A percentile compares a stretch with the other conserved stretches of the same genome.
phyloP scores from a whole-genome alignment of 2,797 vertebrate species.

The Lateolabrax maculatus region DNA sequence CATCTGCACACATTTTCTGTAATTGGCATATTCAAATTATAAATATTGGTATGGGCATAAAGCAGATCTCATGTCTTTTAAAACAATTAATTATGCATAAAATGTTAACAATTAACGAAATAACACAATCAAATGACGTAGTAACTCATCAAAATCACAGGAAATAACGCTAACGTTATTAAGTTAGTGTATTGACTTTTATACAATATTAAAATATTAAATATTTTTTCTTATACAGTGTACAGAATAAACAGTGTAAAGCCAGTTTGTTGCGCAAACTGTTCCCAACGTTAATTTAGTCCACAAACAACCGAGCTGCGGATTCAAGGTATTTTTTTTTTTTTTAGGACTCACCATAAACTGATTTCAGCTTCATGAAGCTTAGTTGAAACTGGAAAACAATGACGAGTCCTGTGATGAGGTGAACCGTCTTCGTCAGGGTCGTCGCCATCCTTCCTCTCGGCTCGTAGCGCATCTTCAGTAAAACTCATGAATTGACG shows the following conservation, averaged over 20 bases:
- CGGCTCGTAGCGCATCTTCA: conserved; percentile 14
- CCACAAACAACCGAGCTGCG: not conserved
- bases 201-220: not conserved
- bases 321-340: not conserved
- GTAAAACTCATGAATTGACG: not conserved
- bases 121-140: too few relatives aligned
- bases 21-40: not conserved
- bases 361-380: conserved; percentile 45
- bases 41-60: not conserved
- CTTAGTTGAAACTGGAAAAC: conserved; percentile 67
- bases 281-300: not conserved
- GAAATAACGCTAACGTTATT: too few relatives aligned
- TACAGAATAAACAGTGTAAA: not conserved
- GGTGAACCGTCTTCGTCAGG: conserved; percentile 23
- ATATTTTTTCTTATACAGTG: too few relatives aligned
- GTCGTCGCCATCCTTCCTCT: conserved; percentile 51
- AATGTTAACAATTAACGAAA: too few relatives aligned
- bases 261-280: not conserved
- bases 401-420: conserved; percentile 69
- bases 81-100: not conserved
- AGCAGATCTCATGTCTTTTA: not conserved
- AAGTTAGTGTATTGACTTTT: not conserved
- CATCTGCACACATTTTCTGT: not conserved
- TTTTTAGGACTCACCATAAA: conserved; percentile 73
- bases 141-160: too few relatives aligned